These are phyloP conservation scores for Saturnia japonica DNA, from an alignment of 2,888 invertebrate genomes.

Conservation along the genomic window DNA sequence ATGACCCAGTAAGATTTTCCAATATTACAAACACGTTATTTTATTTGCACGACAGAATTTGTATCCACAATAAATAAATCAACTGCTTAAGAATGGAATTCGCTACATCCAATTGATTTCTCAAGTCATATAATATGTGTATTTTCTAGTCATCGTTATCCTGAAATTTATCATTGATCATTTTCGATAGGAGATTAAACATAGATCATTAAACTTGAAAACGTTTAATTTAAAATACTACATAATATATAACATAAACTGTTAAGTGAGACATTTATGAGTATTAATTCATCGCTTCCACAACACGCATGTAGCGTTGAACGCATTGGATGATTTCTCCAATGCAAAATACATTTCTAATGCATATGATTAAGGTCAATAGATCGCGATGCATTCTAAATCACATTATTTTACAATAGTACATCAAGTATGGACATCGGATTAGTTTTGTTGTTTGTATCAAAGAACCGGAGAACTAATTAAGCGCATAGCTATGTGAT, in stretches of 20 bases:
- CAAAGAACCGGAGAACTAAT: neutral
- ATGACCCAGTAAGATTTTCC: no score
- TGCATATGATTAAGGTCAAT: slow-evolving; percentile 61
- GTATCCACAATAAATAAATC: neutral
- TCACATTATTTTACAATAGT: slow-evolving; percentile 19
- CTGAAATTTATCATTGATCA: neutral
- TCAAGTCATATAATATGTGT: neutral
- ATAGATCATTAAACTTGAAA: neutral
- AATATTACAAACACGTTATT: no score
- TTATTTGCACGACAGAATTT: no score
- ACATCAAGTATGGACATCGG: slow-evolving; percentile 1
- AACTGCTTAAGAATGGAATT: neutral
- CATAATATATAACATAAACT: neutral
- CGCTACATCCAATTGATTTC: neutral
- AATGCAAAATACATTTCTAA: slow-evolving; percentile 55
- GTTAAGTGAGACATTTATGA: neutral
- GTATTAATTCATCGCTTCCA: slow-evolving; percentile 39
- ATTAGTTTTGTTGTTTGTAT: neutral
- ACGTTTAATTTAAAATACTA: neutral
- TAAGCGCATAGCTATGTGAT: neutral
- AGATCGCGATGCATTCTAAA: slow-evolving; percentile 38
- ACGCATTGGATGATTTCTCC: slow-evolving; percentile 47
- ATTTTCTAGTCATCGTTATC: neutral
- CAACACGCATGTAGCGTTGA: slow-evolving; percentile 36
- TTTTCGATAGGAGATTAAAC: neutral